Percentiles rank a stretch among this genome's conserved stretches.
Conservation (phyloP, 2,888 invertebrate genomes). For the Drosophila aldrichi region DNA sequence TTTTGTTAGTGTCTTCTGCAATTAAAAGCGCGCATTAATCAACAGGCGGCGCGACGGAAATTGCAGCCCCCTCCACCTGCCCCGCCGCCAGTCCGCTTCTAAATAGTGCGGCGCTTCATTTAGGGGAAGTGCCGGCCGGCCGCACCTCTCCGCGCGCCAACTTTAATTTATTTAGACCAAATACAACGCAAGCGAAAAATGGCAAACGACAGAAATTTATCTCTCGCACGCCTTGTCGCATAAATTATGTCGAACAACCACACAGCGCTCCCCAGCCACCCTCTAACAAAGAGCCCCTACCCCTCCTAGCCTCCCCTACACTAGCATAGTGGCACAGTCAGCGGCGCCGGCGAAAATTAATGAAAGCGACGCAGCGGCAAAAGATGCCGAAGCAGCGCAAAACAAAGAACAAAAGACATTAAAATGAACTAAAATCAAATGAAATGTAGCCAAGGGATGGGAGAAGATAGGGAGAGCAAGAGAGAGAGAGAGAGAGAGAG, state of each 20-base stretch:
- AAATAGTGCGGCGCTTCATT: constrained; percentile 47
- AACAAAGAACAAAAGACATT: constrained; percentile 75
- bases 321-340: constrained; percentile 25
- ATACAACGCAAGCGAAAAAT: constrained; percentile 76
- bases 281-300: background rate
- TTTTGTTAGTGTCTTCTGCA: constrained; percentile 42
- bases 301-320: background rate
- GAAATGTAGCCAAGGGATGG: constrained; percentile 52
- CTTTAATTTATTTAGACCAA: constrained; percentile 80
- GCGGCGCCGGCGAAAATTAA: constrained; percentile 62
- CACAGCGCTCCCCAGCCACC: background rate
- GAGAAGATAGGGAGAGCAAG: no score
- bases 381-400: constrained; percentile 68
- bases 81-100: background rate
- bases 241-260: constrained; percentile 71
- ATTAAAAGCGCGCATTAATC: constrained; percentile 76
- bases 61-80: constrained; percentile 9
- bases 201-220: constrained; percentile 78
- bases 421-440: constrained; percentile 81
- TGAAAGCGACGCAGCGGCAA: constrained; percentile 71
- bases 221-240: constrained; percentile 77
- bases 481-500: background rate
- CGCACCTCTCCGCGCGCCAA: constrained; percentile 23
- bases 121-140: background rate
- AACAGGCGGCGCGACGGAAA: constrained; percentile 58